Evolutionary conservation across 2,113 vertebrate species (phyloP), one percentile per base, ranked within the genome.

Genomic region (Oxygymnocypris stewartii): DNA sequence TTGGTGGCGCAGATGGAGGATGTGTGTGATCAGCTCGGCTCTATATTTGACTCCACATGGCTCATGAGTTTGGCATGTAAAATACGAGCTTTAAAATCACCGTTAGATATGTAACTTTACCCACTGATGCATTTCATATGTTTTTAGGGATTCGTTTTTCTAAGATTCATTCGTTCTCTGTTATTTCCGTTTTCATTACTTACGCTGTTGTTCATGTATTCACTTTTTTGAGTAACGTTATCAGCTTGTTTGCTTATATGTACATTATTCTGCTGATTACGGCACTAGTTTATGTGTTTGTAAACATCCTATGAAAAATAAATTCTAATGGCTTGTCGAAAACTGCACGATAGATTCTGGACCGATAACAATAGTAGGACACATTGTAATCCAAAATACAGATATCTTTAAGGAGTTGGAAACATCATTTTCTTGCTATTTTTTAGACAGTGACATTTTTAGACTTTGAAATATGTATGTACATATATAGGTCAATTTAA

Each of bases 21-120:
- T 74, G 31, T 71, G 65, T 42, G 51, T 9, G 69, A 25, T 59
- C 69, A 57, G 82, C 82, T 84, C 65, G 23, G 11, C 8, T 35
- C 25, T 54, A 13, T 8, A 25, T 59, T 49, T 59, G 31, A 25
- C 31, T 74, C 44, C 82, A 84, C 82, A 84, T 84, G 82, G 82
- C 82, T 59, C 82, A 28, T 25, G 65, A 82, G 63, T 47, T 18
- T 78, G 9, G 28, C 47, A 31, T 54, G 8, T 42, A 31, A 67
- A 67, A 44, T 31, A 18, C 37, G 11, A 65, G 79, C 37, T 63
- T 65, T 67, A 31, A 79, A 57, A 79, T 23, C 31, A 20, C 1
- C 1, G 1, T 59, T 79, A 59, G 35, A 59, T 12, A 40, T 59
- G 40, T 79, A 0, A 51, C 28, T 13, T 14, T 77, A 14, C 2